Base-by-base conservation (phyloP, 2,888 invertebrate genomes). In the Diarsia mendica region DNA sequence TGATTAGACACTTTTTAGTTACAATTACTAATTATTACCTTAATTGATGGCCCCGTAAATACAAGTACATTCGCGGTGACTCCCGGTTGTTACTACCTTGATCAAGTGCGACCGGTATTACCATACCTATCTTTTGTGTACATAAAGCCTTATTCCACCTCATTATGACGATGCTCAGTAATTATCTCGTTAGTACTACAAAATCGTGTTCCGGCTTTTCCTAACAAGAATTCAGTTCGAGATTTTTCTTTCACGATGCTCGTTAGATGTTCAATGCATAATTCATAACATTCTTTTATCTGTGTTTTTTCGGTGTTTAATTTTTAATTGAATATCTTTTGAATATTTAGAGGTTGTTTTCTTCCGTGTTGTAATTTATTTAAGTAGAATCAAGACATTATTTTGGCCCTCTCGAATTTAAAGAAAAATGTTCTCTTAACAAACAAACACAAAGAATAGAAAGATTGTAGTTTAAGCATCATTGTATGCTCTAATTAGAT, bases 201-300 rank as follows among this genome's bases (percentile, higher is more conserved):
- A 77, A 80, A 76, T 74, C 61, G 51, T 72, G 85, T 83, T 84
- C 85, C 79, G 83, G 69, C 78, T 84, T 87, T 88, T 75, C 74
- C 77, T 64, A 58, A 58, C 60, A 82, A 78, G 80, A 87, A 84
- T 87, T 79, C 61, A 72, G 58, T 64, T 76, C 70, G 66, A 58
- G 28, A 73, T 63, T 68, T 33, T 64, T 79, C 49, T 75, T 72
- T 8, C 5, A 66, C 70, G 46, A 13, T 39, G 33, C 75, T 67
- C 67, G 72, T 76, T 76, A 75, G 39, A 51, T 64, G 60, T 67
- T 63, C n/a, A 73, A 68, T 86, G 71, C 81, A 87, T 86, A 75
- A 86, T 86, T 77, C 51, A 86, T 70, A 23, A 33, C 23, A 66
- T 63, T 58, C 18, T 28, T 11, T 51, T 48, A 15, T 70, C n/a